Percentiles rank a stretch among this genome's conserved stretches.
These are phyloP conservation scores for Semnornis frantzii DNA, from an alignment of 2,113 vertebrate genomes.

Conservation along the genomic window DNA sequence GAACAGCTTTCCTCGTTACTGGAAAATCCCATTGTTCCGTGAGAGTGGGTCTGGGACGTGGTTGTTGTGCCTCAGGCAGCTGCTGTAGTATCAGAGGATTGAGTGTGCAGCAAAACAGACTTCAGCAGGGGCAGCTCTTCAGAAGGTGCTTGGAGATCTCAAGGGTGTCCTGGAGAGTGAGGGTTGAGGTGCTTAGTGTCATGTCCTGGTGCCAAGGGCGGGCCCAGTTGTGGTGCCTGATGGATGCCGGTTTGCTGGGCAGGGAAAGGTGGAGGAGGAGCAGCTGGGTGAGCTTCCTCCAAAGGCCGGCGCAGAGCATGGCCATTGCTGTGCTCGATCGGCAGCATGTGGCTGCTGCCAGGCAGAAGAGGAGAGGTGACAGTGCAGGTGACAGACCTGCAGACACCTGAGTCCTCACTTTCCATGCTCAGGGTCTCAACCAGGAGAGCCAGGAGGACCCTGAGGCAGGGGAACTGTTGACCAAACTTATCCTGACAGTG, in stretches of 20 bases:
- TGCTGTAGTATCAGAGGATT: accelerated
- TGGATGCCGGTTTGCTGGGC: not conserved
- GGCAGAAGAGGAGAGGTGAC: not conserved
- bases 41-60: accelerated
- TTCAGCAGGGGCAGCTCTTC: accelerated
- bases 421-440: not conserved
- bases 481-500: not conserved
- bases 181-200: accelerated
- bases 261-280: not conserved
- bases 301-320: not conserved
- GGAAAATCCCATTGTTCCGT: not conserved
- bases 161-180: accelerated
- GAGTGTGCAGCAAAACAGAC: accelerated
- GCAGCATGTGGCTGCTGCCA: not conserved
- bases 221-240: accelerated
- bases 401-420: not conserved
- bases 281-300: not conserved
- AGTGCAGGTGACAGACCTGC: not conserved
- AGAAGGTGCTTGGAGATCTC: accelerated
- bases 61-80: not conserved
- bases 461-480: not conserved
- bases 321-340: not conserved
- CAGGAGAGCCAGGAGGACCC: not conserved
- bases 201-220: accelerated
- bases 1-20: not conserved